phyloP scores from a whole-genome alignment of 2,797 vertebrate species.

The Lagorchestes hirsutus region DNA sequence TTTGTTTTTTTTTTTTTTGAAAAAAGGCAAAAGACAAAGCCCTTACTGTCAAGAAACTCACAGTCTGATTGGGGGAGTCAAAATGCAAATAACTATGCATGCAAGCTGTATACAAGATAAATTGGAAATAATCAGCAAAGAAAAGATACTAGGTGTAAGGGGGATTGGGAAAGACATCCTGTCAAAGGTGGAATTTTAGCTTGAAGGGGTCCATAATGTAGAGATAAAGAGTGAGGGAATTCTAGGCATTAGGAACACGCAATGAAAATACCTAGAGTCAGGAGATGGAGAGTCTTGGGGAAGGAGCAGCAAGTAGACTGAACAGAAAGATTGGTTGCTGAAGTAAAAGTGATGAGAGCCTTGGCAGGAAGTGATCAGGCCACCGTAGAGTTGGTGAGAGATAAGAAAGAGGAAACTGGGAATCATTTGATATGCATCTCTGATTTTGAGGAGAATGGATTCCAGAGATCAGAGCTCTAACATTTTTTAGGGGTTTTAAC shows the following conservation, averaged over 20 bases:
- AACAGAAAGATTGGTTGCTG: background rate
- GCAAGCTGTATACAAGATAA: background rate
- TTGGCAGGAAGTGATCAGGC: background rate
- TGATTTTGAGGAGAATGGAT: background rate
- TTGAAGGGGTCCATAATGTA: background rate
- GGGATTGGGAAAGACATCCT: background rate
- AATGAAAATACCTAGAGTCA: background rate
- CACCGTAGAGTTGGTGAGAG: background rate
- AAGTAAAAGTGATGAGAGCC: background rate
- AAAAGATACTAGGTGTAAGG: background rate
- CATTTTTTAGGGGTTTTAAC: background rate
- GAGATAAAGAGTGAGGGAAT: background rate
- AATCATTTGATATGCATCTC: background rate
- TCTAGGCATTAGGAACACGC: background rate
- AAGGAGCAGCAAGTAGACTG: background rate
- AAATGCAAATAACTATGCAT: background rate
- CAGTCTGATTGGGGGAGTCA: background rate
- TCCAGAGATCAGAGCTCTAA: background rate
- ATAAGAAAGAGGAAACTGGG: background rate
- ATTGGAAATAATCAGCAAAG: background rate
- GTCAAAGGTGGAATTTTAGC: background rate
- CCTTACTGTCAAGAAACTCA: background rate
- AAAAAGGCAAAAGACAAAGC: background rate
- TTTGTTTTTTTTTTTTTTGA: background rate
- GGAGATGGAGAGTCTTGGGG: background rate